Percentiles rank a stretch among this genome's conserved stretches.
These are phyloP conservation scores for Polydrusus tereticollis DNA, from an alignment of 2,888 invertebrate species.

Conservation along the genomic window DNA sequence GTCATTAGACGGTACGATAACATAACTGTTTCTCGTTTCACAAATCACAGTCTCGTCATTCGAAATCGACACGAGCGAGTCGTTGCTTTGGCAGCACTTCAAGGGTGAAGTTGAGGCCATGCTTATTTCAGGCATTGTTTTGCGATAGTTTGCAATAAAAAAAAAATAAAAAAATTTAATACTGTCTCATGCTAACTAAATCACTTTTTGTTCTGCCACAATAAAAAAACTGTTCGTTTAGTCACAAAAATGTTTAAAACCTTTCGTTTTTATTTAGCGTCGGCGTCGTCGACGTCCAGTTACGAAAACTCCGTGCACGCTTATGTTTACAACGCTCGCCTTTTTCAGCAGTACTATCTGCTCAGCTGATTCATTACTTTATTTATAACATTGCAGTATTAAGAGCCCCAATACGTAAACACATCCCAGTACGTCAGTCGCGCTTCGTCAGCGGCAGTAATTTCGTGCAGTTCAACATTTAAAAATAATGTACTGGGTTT, in stretches of 20 bases:
- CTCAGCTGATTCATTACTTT: slow-evolving; percentile 27
- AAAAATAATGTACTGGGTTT: no score
- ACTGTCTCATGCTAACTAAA: slow-evolving; percentile 9
- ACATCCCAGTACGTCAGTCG: no score
- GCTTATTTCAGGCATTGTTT: slow-evolving; percentile 26
- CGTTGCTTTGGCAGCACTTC: slow-evolving; percentile 61
- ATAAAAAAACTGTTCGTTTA: neutral
- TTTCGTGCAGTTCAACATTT: no score
- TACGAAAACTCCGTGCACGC: neutral
- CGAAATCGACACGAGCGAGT: slow-evolving; percentile 58
- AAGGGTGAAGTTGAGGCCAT: slow-evolving; percentile 52
- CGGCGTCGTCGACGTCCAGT: neutral
- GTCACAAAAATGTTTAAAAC: neutral
- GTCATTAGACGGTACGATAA: slow-evolving; percentile 46
- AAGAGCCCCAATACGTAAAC: slow-evolving; percentile 34
- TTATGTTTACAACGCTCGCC: neutral
- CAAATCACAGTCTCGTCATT: slow-evolving; percentile 51
- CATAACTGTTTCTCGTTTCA: slow-evolving; percentile 52
- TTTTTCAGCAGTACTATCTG: slow-evolving; percentile 11
- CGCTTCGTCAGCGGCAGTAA: no score
- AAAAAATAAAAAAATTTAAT: neutral
- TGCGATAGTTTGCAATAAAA: neutral
- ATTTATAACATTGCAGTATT: slow-evolving; percentile 40
- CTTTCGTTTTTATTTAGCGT: neutral
- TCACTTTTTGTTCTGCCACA: neutral